Conservation (phyloP, 2,888 invertebrate genomes). For the Kuschelorhynchus macadamiae region DNA sequence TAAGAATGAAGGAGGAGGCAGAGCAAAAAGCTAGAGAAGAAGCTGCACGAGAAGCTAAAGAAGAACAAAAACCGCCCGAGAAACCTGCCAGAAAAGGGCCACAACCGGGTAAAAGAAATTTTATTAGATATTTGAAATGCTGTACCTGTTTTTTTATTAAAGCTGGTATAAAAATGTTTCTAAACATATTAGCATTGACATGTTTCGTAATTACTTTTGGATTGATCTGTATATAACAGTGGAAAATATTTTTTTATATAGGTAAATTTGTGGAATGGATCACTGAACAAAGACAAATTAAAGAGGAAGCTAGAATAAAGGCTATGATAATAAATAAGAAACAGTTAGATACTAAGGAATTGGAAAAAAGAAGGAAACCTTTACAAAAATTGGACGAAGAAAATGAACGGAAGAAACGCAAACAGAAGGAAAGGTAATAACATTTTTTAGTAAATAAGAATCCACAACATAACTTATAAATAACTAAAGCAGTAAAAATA, state of each 20-base stretch:
- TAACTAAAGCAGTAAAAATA: no score
- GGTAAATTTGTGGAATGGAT: constrained; percentile 62
- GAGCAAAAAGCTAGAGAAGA: constrained; percentile 67
- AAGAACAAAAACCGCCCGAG: constrained; percentile 56
- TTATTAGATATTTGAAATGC: no score
- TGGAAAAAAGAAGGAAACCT: constrained; percentile 75
- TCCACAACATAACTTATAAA: no score
- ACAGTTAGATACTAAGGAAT: constrained; percentile 73
- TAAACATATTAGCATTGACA: neutral
- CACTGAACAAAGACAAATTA: constrained; percentile 71
- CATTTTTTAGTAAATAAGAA: constrained; percentile 55
- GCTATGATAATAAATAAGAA: constrained; percentile 76
- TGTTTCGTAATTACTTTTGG: neutral
- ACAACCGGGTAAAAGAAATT: constrained; percentile 44
- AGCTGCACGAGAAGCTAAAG: constrained; percentile 67
- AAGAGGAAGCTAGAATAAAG: constrained; percentile 76
- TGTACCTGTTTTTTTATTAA: no score
- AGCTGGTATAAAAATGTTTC: no score
- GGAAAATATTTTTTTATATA: constrained; percentile 9
- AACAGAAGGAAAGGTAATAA: constrained; percentile 69
- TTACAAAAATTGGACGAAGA: constrained; percentile 74
- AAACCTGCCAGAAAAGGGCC: constrained; percentile 47
- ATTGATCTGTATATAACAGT: no score
- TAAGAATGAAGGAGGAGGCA: constrained; percentile 61
- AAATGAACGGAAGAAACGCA: constrained; percentile 72